phyloP scores from a whole-genome alignment of 2,113 vertebrate genomes.

The Furnarius figulus region DNA sequence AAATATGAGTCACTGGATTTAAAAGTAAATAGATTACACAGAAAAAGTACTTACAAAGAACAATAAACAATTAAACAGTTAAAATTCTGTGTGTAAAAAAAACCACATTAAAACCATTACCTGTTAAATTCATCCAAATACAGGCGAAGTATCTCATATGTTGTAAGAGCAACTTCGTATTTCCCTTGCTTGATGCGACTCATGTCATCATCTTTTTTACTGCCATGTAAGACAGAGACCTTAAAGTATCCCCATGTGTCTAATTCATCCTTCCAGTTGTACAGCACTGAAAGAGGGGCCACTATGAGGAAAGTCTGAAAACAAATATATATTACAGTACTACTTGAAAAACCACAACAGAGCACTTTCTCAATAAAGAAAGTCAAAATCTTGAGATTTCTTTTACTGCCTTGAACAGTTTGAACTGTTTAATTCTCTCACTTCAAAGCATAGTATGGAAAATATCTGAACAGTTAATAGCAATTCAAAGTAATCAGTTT shows the following conservation, averaged over 20 bases:
- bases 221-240: slow-evolving; percentile 85
- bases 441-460: neutral
- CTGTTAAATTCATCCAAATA: slow-evolving; percentile 90
- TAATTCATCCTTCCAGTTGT: slow-evolving; percentile 96
- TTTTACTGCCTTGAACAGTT: neutral
- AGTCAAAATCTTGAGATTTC: neutral
- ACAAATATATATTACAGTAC: neutral
- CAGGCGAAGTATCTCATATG: slow-evolving; percentile 89
- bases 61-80: neutral
- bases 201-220: slow-evolving; percentile 86
- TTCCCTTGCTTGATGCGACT: slow-evolving; percentile 86
- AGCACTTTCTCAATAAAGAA: neutral
- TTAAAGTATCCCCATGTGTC: slow-evolving; percentile 96
- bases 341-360: neutral
- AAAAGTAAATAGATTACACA: neutral
- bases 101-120: slow-evolving; percentile 60
- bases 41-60: neutral
- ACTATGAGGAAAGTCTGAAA: slow-evolving; percentile 91
- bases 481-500: neutral
- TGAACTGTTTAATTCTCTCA: neutral
- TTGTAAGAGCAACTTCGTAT: slow-evolving; percentile 90
- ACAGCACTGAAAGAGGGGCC: slow-evolving; percentile 92
- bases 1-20: neutral
- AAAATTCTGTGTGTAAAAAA: neutral
- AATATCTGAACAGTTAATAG: neutral